Percentiles rank a stretch among this genome's conserved stretches.
Evolutionary conservation across 2,797 vertebrate species (phyloP).

Genomic region (Pachyuromys duprasi): DNA sequence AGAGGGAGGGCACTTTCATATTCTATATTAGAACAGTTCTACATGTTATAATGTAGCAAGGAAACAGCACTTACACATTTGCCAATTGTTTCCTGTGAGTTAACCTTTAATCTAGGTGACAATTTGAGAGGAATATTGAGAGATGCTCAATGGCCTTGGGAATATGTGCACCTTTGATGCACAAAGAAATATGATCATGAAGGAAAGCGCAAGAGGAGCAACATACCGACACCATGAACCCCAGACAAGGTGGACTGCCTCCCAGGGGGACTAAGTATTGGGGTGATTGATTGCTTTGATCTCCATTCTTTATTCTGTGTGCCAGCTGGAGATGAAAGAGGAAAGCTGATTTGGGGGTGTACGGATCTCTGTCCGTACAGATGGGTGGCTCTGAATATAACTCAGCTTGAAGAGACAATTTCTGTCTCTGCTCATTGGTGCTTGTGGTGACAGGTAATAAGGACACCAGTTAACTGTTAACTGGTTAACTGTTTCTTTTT

Average conservation of each 20-base stretch:
- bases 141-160: background rate
- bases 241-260: background rate
- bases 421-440: background rate
- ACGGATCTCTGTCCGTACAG: background rate
- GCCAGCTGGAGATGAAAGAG: background rate
- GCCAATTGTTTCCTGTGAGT: background rate
- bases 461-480: background rate
- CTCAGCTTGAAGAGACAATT: background rate
- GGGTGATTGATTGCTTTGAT: background rate
- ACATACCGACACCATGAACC: background rate
- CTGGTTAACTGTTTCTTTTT: too few relatives aligned
- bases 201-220: background rate
- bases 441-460: background rate
- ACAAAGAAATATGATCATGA: background rate
- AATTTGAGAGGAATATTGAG: background rate
- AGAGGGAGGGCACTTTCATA: background rate
- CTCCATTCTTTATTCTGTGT: background rate
- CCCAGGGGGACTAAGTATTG: background rate
- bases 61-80: background rate
- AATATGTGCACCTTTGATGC: background rate
- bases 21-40: background rate
- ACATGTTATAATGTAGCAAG: background rate
- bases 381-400: background rate
- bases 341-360: background rate
- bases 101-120: background rate